Evolutionary conservation across 2,888 invertebrate species (phyloP).

Genomic region (Archips xylosteana): DNA sequence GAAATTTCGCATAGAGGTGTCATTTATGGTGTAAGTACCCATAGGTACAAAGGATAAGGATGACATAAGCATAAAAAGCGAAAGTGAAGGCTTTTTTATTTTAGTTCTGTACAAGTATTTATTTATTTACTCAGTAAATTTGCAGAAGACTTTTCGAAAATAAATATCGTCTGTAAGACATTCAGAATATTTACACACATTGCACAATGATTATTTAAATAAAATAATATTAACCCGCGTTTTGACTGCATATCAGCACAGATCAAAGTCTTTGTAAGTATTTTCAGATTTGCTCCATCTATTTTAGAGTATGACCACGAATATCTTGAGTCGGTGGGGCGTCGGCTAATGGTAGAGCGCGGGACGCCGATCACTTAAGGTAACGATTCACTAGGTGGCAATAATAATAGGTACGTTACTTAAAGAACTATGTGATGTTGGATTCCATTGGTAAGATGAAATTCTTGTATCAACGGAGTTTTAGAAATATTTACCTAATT

Average conservation of each 20-base stretch:
- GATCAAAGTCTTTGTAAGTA: neutral
- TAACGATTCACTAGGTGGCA: conserved; percentile 25
- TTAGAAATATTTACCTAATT: neutral
- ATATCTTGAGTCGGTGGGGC: conserved; percentile 53
- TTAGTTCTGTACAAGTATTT: no score
- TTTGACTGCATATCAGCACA: neutral
- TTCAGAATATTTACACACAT: no score
- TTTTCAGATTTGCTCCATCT: neutral
- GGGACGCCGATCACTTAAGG: conserved; percentile 39
- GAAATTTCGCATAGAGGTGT: no score
- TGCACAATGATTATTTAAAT: no score
- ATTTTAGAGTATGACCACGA: conserved; percentile 67
- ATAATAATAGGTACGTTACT: conserved; percentile 28
- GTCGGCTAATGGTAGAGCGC: conserved; percentile 49
- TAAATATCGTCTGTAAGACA: no score
- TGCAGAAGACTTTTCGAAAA: no score
- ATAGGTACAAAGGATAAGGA: no score
- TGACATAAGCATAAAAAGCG: no score
- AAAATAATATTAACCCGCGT: neutral
- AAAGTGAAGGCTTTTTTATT: no score
- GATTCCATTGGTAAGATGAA: neutral
- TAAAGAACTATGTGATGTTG: conserved; percentile 18
- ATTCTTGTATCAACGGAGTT: neutral
- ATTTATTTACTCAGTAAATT: no score
- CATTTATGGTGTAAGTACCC: no score